phyloP scores from a whole-genome alignment of 2,888 invertebrate genomes.

The Tachina grossa region DNA sequence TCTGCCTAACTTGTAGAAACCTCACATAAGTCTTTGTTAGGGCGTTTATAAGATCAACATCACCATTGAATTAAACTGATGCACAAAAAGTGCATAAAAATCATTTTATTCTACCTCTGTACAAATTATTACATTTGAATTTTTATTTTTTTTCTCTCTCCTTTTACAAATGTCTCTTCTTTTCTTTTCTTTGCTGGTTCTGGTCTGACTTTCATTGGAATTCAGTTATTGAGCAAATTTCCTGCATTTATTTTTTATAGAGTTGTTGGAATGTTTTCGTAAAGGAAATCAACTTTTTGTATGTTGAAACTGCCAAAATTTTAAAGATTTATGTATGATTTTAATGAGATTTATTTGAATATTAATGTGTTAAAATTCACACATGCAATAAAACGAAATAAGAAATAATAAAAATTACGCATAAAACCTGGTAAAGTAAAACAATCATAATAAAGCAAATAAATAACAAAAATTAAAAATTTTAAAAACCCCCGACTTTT shows the following conservation, averaged over 20 bases:
- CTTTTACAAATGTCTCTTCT: slow-evolving; percentile 14
- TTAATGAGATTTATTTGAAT: slow-evolving; percentile 72
- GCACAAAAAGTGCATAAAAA: slow-evolving; percentile 32
- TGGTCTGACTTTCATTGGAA: slow-evolving; percentile 51
- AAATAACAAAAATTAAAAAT: too few relatives aligned
- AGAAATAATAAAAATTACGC: not conserved
- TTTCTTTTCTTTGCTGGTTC: not conserved
- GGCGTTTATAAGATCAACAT: slow-evolving; percentile 11
- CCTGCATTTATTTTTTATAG: slow-evolving; percentile 31
- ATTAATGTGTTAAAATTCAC: slow-evolving; percentile 68
- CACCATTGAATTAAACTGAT: slow-evolving; percentile 51
- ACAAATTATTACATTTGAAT: slow-evolving; percentile 63
- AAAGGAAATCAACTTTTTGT: slow-evolving; percentile 51
- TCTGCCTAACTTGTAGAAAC: too few relatives aligned
- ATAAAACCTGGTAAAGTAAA: slow-evolving; percentile 6
- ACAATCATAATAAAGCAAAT: slow-evolving; percentile 2
- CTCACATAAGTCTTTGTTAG: not conserved
- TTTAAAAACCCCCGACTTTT: too few relatives aligned
- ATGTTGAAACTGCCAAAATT: slow-evolving; percentile 66
- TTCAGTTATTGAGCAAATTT: slow-evolving; percentile 47
- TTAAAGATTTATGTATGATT: slow-evolving; percentile 69
- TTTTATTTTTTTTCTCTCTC: slow-evolving; percentile 2
- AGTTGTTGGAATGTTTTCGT: slow-evolving; percentile 32
- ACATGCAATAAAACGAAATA: slow-evolving; percentile 55
- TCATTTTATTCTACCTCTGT: slow-evolving; percentile 37